Conservation (phyloP, 2,888 invertebrate species). For the Opisthograptis luteolata region DNA sequence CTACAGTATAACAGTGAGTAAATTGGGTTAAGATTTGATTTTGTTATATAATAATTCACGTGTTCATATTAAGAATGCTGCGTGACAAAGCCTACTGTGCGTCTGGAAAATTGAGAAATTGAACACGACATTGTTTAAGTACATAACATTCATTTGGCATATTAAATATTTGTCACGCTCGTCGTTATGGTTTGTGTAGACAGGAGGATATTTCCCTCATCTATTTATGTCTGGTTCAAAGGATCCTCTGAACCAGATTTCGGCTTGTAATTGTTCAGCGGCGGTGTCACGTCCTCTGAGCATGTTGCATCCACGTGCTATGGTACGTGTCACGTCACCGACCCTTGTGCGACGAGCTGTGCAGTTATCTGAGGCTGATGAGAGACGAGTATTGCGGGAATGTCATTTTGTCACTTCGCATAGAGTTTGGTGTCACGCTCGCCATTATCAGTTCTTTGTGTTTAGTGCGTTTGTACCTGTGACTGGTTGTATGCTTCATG, state of each 20-base stretch:
- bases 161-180: no score
- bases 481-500: no score
- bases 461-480: not conserved
- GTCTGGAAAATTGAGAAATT: no score
- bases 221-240: not conserved
- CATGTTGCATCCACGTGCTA: not conserved
- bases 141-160: no score
- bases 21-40: no score
- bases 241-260: not conserved
- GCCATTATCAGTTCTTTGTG: not conserved
- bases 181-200: not conserved
- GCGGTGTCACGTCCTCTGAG: not conserved
- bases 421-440: constrained; percentile 1
- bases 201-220: not conserved
- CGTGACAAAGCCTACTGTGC: no score
- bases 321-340: not conserved
- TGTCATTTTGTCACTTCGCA: not conserved
- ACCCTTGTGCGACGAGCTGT: not conserved
- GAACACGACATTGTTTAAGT: no score
- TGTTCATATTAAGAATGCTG: no score
- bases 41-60: no score
- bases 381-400: not conserved
- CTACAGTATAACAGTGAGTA: no score
- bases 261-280: not conserved
- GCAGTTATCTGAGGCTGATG: not conserved